phyloP scores from a whole-genome alignment of 2,113 vertebrate genomes.

The Syngnathus floridae region DNA sequence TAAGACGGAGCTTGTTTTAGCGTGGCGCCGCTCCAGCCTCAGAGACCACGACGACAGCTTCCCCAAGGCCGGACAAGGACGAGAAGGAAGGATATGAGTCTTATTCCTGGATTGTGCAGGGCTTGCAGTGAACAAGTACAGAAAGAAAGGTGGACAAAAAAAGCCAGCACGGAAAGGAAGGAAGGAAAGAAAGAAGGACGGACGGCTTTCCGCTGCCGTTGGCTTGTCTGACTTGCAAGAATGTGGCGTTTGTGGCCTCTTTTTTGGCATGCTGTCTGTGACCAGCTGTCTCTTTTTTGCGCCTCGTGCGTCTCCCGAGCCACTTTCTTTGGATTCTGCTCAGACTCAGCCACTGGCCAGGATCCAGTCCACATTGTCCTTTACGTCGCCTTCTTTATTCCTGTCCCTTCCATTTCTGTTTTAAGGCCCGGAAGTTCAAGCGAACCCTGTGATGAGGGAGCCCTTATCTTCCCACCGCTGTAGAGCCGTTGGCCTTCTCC shows the following conservation, averaged over 20 bases:
- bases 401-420: constrained; percentile 31
- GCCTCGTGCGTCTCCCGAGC: constrained; percentile 52
- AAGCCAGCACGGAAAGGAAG: constrained; percentile 31
- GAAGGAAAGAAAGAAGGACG: constrained; percentile 53
- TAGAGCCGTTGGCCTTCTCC: constrained; percentile 75
- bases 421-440: constrained; percentile 20
- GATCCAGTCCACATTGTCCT: constrained; percentile 29
- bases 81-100: constrained; percentile 26
- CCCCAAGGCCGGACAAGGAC: constrained; percentile 42
- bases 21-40: constrained; percentile 55
- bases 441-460: constrained; percentile 52
- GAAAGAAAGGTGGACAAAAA: constrained; percentile 29
- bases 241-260: constrained; percentile 62
- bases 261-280: constrained; percentile 64
- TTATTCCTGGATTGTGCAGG: constrained; percentile 54
- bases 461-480: constrained; percentile 50
- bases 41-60: constrained; percentile 37
- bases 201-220: constrained; percentile 54
- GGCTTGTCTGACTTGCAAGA: constrained; percentile 66
- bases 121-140: constrained; percentile 44
- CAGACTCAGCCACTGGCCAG: constrained; percentile 44
- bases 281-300: constrained; percentile 65
- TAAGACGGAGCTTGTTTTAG: constrained; percentile 55
- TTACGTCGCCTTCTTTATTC: constrained; percentile 24
- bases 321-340: constrained; percentile 69